Evolutionary conservation across 2,888 invertebrate species (phyloP).

Genomic region (Apoda limacodes): DNA sequence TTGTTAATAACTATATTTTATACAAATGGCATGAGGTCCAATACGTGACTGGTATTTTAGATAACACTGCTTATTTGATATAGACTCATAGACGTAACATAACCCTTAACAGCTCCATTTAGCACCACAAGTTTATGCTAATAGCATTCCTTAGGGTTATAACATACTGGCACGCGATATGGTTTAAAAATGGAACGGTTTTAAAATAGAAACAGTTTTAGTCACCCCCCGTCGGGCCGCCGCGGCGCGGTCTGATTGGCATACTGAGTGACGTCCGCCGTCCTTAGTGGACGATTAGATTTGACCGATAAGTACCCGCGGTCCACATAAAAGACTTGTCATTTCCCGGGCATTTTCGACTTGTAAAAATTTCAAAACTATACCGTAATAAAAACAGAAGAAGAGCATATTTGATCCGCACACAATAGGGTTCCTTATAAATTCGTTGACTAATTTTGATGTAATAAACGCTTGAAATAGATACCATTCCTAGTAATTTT

Average conservation of each 20-base stretch:
- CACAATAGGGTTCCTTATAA: no score
- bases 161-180: constrained; percentile 55
- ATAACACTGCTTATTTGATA: constrained; percentile 47
- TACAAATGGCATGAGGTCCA: constrained; percentile 22
- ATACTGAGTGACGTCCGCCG: constrained; percentile 65
- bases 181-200: constrained; percentile 47
- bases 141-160: constrained; percentile 36
- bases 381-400: no score
- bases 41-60: constrained; percentile 50
- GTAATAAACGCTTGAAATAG: no score
- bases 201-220: no score
- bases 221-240: constrained; percentile 57
- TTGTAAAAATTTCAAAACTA: constrained; percentile 59
- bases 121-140: constrained; percentile 40
- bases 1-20: neutral
- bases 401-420: no score
- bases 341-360: constrained; percentile 45
- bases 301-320: constrained; percentile 59
- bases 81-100: no score
- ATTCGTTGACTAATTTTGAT: no score
- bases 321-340: constrained; percentile 59
- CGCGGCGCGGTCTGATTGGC: constrained; percentile 51
- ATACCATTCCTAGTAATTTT: no score
- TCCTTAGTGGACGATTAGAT: constrained; percentile 68
- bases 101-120: constrained; percentile 47